phyloP scores from a whole-genome alignment of 2,888 invertebrate genomes.

The Flexamia atlantica region DNA sequence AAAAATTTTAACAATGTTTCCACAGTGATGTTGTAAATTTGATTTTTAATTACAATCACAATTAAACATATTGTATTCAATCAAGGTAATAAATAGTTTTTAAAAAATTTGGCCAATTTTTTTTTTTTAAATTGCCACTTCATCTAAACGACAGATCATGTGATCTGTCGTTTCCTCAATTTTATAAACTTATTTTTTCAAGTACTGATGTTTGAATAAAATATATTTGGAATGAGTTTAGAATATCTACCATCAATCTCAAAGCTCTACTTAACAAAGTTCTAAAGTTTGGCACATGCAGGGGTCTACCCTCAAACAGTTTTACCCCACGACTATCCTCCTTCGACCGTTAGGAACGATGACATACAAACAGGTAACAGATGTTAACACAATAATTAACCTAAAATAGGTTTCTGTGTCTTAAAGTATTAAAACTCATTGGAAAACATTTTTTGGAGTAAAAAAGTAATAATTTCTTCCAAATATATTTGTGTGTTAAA shows the following conservation, averaged over 20 bases:
- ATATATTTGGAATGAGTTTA: too few species aligned
- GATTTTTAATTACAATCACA: too few species aligned
- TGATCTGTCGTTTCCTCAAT: too few species aligned
- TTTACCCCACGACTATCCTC: constrained; percentile 20
- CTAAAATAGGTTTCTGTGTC: neutral
- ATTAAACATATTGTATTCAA: too few species aligned
- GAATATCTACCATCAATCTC: constrained; percentile 29
- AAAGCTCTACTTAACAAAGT: constrained; percentile 44
- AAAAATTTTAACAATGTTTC: too few species aligned
- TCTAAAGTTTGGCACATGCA: constrained; percentile 55
- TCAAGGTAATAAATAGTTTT: too few species aligned
- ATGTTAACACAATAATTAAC: neutral
- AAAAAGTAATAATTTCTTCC: constrained; percentile 1
- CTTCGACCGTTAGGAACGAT: constrained; percentile 28
- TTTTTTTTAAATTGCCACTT: too few species aligned
- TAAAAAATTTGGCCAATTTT: too few species aligned
- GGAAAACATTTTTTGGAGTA: constrained; percentile 39
- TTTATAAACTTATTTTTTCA: too few species aligned
- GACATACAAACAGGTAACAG: neutral
- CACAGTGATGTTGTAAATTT: too few species aligned
- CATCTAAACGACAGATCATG: too few species aligned
- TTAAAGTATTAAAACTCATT: constrained; percentile 13
- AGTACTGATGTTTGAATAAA: too few species aligned
- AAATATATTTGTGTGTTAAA: constrained; percentile 27
- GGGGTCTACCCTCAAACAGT: constrained; percentile 26